Percentiles rank a stretch among this genome's conserved stretches.
phyloP scores from a whole-genome alignment of 2,113 vertebrate genomes.

The Malaclemys terrapin region DNA sequence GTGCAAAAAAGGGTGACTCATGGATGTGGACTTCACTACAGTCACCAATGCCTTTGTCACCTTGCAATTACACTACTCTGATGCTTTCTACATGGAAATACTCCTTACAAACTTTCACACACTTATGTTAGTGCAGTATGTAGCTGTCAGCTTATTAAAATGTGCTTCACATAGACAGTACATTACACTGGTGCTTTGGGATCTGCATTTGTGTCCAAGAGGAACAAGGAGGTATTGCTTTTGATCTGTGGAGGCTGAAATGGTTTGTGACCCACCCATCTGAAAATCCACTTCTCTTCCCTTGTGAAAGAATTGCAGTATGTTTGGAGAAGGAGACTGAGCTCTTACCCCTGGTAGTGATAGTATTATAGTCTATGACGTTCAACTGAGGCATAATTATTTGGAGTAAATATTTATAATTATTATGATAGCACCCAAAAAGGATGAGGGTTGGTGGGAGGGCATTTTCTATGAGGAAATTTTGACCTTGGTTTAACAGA shows the following conservation, averaged over 20 bases:
- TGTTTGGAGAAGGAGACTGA: background rate
- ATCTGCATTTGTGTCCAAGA: background rate
- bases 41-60: background rate
- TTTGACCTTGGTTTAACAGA: background rate
- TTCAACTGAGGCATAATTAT: background rate
- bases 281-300: background rate
- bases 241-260: background rate
- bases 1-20: background rate
- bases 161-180: background rate
- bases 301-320: background rate
- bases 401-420: background rate
- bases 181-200: background rate
- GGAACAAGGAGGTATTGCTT: background rate
- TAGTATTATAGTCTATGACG: too few relatives aligned
- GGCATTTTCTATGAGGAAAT: background rate
- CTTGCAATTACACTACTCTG: background rate
- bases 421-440: background rate
- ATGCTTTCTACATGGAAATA: background rate
- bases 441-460: background rate
- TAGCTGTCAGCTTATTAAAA: background rate
- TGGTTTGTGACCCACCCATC: background rate
- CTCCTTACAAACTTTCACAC: background rate
- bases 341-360: background rate
- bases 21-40: background rate
- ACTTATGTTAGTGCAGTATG: background rate